Conservation (phyloP, 2,113 vertebrate genomes). For the Labrus mixtus region DNA sequence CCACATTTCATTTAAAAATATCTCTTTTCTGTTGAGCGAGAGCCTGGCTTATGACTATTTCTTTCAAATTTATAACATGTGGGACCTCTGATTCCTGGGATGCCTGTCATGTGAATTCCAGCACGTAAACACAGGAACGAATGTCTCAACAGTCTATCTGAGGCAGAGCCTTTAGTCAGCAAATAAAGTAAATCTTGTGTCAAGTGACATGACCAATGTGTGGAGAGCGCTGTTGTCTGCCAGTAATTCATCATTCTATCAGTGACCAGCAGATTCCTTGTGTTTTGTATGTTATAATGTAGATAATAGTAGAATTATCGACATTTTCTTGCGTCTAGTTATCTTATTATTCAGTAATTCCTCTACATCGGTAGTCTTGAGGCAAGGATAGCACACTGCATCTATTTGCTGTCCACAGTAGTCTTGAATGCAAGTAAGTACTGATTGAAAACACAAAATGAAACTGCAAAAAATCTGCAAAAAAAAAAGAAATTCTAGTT, state of each 20-base stretch:
- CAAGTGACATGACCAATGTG: too few relatives aligned
- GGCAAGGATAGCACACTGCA: too few relatives aligned
- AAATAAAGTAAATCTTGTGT: slow-evolving; percentile 1
- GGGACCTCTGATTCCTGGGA: slow-evolving; percentile 24
- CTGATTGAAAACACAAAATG: too few relatives aligned
- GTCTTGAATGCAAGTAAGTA: too few relatives aligned
- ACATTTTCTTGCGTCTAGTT: too few relatives aligned
- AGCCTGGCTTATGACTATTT: neutral
- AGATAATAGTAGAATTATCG: too few relatives aligned
- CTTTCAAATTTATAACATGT: slow-evolving; percentile 31
- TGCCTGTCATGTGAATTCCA: slow-evolving; percentile 18
- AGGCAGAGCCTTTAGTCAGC: slow-evolving; percentile 2
- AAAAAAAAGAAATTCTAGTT: too few relatives aligned
- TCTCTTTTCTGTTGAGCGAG: neutral
- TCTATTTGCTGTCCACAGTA: too few relatives aligned
- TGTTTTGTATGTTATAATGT: too few relatives aligned
- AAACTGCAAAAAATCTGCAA: too few relatives aligned
- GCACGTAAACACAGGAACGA: slow-evolving; percentile 4
- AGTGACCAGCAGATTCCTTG: neutral
- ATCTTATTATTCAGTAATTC: too few relatives aligned
- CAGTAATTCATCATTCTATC: neutral
- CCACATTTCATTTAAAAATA: slow-evolving; percentile 5
- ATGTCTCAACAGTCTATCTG: slow-evolving; percentile 15
- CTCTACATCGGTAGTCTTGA: too few relatives aligned
- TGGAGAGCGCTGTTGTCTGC: neutral